Evolutionary conservation across 2,888 invertebrate species (phyloP).

Genomic region (Idaea aversata): DNA sequence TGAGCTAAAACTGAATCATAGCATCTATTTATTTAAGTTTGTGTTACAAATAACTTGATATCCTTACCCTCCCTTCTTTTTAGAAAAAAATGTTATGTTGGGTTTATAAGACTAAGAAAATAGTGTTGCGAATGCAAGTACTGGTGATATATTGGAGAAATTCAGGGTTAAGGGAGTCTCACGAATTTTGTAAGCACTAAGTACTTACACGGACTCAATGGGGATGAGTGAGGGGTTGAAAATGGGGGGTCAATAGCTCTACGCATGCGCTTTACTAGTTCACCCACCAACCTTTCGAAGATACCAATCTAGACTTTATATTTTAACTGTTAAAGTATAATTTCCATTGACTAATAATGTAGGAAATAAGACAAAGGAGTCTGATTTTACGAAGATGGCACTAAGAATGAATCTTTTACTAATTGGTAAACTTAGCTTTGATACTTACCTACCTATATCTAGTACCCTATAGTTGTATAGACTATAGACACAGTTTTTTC

Average conservation of each 20-base stretch:
- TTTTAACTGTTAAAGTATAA: neutral
- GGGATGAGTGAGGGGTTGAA: slow-evolving; percentile 29
- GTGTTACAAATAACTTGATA: too few species aligned
- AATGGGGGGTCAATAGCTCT: slow-evolving; percentile 57
- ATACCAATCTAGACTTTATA: slow-evolving; percentile 25
- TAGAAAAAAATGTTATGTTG: too few species aligned
- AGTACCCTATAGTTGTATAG: neutral
- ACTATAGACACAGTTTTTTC: too few species aligned
- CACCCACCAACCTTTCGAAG: slow-evolving; percentile 20
- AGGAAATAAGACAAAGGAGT: slow-evolving; percentile 28
- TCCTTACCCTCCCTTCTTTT: too few species aligned
- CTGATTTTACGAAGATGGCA: slow-evolving; percentile 6
- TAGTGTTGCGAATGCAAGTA: neutral
- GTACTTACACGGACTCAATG: slow-evolving; percentile 40
- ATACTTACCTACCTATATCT: neutral
- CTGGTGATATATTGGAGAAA: neutral
- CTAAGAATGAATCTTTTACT: neutral
- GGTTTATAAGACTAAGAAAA: too few species aligned
- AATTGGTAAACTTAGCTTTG: neutral
- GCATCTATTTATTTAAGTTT: too few species aligned
- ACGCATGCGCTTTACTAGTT: slow-evolving; percentile 54
- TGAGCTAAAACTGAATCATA: too few species aligned
- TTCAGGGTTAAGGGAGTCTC: neutral
- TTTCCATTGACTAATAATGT: slow-evolving; percentile 6
- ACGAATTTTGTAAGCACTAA: slow-evolving; percentile 50